These are phyloP conservation scores for Mesocricetus auratus DNA, from an alignment of 2,113 vertebrate genomes.

Conservation along the genomic window DNA sequence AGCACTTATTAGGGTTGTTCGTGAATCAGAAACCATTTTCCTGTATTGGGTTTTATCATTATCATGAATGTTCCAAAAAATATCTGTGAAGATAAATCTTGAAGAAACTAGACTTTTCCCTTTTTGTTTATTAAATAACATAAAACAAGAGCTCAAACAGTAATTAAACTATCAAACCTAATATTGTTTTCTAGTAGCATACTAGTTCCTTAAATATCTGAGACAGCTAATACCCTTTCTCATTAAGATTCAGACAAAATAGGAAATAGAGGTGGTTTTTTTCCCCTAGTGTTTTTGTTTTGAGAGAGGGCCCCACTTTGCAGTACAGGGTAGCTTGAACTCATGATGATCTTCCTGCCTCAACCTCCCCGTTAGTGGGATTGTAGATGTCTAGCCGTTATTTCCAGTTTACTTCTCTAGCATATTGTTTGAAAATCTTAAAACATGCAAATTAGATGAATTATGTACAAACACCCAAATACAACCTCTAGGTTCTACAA, in stretches of 20 bases:
- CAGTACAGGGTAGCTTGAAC: background rate
- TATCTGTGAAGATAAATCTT: constrained; percentile 36
- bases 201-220: constrained; percentile 11
- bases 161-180: constrained; percentile 54
- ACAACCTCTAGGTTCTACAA: background rate
- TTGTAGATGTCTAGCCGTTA: background rate
- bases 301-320: background rate
- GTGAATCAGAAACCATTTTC: constrained; percentile 29
- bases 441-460: constrained; percentile 42
- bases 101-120: constrained; percentile 5
- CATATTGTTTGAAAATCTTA: constrained; percentile 45
- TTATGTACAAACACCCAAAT: constrained; percentile 5
- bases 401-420: background rate
- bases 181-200: constrained; percentile 57
- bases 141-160: constrained; percentile 49
- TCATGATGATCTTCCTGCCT: background rate
- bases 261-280: constrained; percentile 8
- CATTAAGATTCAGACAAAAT: constrained; percentile 35
- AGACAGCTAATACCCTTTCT: constrained; percentile 42
- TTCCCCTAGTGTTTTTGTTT: background rate
- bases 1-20: constrained; percentile 9
- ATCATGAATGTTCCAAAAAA: constrained; percentile 38
- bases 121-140: constrained; percentile 57
- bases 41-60: constrained; percentile 17
- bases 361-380: background rate